Percentiles rank a stretch among this genome's conserved stretches.
Evolutionary conservation across 2,888 invertebrate species (phyloP).

Genomic region (Arenicola marina): DNA sequence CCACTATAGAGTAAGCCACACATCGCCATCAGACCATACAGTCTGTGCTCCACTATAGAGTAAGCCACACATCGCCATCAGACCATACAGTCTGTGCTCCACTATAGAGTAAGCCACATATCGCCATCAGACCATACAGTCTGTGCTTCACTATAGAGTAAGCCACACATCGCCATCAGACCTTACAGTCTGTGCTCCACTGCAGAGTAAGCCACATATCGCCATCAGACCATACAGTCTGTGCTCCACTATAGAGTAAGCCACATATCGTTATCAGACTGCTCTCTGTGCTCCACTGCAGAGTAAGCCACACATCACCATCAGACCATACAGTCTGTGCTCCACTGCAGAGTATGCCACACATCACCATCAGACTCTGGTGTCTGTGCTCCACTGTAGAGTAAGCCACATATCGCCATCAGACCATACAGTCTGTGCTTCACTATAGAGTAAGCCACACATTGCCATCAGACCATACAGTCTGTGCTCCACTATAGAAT

Average conservation of each 20-base stretch:
- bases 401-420: slow-evolving; percentile 23
- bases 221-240: slow-evolving; percentile 24
- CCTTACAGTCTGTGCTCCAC: slow-evolving; percentile 25
- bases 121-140: slow-evolving; percentile 22
- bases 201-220: slow-evolving; percentile 23
- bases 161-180: slow-evolving; percentile 17
- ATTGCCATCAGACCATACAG: slow-evolving; percentile 22
- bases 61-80: slow-evolving; percentile 20
- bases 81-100: slow-evolving; percentile 24
- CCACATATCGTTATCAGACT: slow-evolving; percentile 18
- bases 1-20: slow-evolving; percentile 25
- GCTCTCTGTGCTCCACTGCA: slow-evolving; percentile 21
- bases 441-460: slow-evolving; percentile 25
- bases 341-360: slow-evolving; percentile 25
- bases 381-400: slow-evolving; percentile 23
- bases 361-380: slow-evolving; percentile 20
- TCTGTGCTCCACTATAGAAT: slow-evolving; percentile 26
- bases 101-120: slow-evolving; percentile 25
- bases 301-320: slow-evolving; percentile 23
- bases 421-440: slow-evolving; percentile 24
- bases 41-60: slow-evolving; percentile 25
- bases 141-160: slow-evolving; percentile 27
- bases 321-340: slow-evolving; percentile 24
- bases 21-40: slow-evolving; percentile 22
- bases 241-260: slow-evolving; percentile 26